Conservation (phyloP, 2,888 invertebrate genomes). For the Acanthosepion pharaonis region DNA sequence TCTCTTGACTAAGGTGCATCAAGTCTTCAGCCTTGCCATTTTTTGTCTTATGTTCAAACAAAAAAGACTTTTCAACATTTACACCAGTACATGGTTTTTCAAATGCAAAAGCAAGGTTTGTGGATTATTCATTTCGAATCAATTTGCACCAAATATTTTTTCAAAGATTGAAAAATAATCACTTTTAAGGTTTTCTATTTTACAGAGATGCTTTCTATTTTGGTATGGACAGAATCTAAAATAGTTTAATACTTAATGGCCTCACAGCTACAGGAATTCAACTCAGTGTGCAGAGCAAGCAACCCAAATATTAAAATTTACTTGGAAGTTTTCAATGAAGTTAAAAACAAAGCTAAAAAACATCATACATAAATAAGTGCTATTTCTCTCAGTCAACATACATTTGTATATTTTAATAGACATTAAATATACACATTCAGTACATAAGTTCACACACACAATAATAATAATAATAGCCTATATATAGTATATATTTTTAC, state of each 20-base stretch:
- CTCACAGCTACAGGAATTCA: background rate
- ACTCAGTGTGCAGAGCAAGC: background rate
- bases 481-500: too few relatives aligned
- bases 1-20: background rate
- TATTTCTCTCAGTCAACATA: too few relatives aligned
- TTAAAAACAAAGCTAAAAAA: too few relatives aligned
- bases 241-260: background rate
- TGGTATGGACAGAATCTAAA: background rate
- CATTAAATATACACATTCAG: background rate
- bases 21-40: background rate
- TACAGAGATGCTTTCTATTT: background rate
- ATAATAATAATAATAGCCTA: too few relatives aligned
- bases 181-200: background rate
- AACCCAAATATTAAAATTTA: background rate
- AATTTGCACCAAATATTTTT: slow-evolving; percentile 12
- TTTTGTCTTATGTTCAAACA: background rate
- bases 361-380: too few relatives aligned
- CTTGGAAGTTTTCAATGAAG: too few relatives aligned
- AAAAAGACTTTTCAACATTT: slow-evolving; percentile 33
- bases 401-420: too few relatives aligned
- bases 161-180: background rate
- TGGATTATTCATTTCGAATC: background rate
- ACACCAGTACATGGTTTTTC: background rate
- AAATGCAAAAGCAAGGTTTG: background rate
- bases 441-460: background rate